These are phyloP conservation scores for Tychaedon coryphoeus DNA, from an alignment of 2,113 vertebrate species.

Conservation along the genomic window DNA sequence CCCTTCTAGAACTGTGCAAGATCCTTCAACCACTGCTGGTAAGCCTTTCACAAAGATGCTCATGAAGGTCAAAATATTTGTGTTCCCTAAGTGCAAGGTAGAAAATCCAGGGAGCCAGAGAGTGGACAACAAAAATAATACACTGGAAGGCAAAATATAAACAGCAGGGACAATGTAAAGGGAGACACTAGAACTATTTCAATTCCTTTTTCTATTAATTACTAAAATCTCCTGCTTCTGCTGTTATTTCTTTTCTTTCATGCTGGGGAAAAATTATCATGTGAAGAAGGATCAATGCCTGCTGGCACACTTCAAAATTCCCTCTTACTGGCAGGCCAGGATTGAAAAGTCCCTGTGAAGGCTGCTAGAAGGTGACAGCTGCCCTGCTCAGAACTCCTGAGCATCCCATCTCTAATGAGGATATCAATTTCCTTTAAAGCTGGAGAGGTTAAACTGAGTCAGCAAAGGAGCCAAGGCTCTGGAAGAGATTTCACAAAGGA, in stretches of 20 bases:
- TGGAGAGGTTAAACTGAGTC: neutral
- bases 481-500: neutral
- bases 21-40: neutral
- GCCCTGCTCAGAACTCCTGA: neutral
- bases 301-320: neutral
- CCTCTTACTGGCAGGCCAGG: neutral
- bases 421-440: neutral
- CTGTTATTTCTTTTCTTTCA: neutral
- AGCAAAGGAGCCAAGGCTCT: neutral
- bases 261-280: neutral
- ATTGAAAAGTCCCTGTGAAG: neutral
- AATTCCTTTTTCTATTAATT: neutral
- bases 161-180: neutral
- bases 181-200: neutral
- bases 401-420: neutral
- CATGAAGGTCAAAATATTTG: neutral
- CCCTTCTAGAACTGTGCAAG: neutral
- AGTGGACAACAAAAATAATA: neutral
- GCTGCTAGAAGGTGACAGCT: neutral
- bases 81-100: neutral
- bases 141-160: neutral
- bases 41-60: neutral
- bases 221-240: neutral
- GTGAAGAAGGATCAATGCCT: neutral
- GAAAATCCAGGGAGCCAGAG: neutral